Evolutionary conservation across 2,888 invertebrate genomes (phyloP).

Genomic region (Pharmacophagus antenor): DNA sequence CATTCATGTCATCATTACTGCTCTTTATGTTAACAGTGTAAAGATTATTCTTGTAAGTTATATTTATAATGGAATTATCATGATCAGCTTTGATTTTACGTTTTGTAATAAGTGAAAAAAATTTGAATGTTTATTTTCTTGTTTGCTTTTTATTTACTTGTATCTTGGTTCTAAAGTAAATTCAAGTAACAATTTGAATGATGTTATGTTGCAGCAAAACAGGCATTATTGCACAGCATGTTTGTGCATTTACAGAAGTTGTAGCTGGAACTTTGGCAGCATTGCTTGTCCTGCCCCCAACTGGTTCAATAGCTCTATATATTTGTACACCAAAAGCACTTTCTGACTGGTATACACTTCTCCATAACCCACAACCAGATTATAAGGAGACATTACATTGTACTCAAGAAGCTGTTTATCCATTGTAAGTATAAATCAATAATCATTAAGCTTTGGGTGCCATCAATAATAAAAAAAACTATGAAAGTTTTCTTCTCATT

Average conservation of each 20-base stretch:
- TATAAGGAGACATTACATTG: slow-evolving; percentile 94
- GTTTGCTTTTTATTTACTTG: neutral
- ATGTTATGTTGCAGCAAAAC: slow-evolving; percentile 82
- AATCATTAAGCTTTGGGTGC: too few species aligned
- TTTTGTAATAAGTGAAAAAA: too few species aligned
- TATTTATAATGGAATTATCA: neutral
- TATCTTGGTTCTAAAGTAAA: neutral
- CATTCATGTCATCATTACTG: neutral
- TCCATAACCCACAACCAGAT: slow-evolving; percentile 96
- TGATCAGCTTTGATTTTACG: neutral
- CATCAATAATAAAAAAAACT: too few species aligned
- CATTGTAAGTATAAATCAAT: slow-evolving; percentile 86
- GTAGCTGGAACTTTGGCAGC: slow-evolving; percentile 87
- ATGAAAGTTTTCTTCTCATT: too few species aligned
- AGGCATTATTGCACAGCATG: slow-evolving; percentile 87
- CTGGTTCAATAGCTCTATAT: slow-evolving; percentile 86
- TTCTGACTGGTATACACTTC: slow-evolving; percentile 97
- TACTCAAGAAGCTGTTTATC: slow-evolving; percentile 98
- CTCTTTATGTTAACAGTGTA: neutral
- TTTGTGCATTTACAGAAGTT: slow-evolving; percentile 92
- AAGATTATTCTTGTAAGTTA: neutral
- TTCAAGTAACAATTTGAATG: neutral
- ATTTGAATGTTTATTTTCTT: too few species aligned
- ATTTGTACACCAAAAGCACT: slow-evolving; percentile 90
- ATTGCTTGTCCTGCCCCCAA: slow-evolving; percentile 89